Evolutionary conservation across 2,888 invertebrate species (phyloP).

Genomic region (Disparrhopalites patrizii): DNA sequence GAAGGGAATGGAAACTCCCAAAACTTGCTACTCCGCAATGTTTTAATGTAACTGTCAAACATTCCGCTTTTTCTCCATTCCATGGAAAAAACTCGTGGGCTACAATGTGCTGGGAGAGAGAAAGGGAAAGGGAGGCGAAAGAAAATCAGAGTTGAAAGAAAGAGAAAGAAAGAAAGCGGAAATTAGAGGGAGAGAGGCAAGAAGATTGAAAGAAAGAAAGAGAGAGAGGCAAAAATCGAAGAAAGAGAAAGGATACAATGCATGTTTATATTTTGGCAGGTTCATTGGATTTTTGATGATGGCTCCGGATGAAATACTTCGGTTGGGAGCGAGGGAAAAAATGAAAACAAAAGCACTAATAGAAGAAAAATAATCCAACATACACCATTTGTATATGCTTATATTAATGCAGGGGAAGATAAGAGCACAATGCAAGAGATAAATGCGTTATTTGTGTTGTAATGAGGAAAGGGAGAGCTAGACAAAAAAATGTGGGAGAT

Average conservation of each 20-base stretch:
- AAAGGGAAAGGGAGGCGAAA: not conserved
- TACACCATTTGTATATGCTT: not conserved
- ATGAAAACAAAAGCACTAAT: too few relatives aligned
- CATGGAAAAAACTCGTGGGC: too few relatives aligned
- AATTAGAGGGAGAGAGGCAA: not conserved
- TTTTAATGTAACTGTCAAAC: not conserved
- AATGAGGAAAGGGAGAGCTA: not conserved
- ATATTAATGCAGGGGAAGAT: too few relatives aligned
- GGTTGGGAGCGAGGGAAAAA: not conserved
- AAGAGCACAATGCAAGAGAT: too few relatives aligned
- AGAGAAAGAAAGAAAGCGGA: not conserved
- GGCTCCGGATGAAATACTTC: constrained; percentile 8
- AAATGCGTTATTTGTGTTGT: too few relatives aligned
- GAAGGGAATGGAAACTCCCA: too few relatives aligned
- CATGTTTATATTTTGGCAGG: constrained; percentile 12
- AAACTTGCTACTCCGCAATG: too few relatives aligned
- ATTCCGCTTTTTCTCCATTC: too few relatives aligned
- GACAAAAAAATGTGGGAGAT: constrained; percentile 3
- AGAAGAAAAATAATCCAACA: too few relatives aligned
- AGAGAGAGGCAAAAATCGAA: too few relatives aligned
- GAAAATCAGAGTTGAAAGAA: not conserved
- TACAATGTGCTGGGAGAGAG: too few relatives aligned
- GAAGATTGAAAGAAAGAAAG: too few relatives aligned
- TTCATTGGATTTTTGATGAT: constrained; percentile 21
- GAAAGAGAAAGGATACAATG: not conserved